Conservation (phyloP, 1,140 invertebrate genomes). For the Acromyrmex echinatior region DNA sequence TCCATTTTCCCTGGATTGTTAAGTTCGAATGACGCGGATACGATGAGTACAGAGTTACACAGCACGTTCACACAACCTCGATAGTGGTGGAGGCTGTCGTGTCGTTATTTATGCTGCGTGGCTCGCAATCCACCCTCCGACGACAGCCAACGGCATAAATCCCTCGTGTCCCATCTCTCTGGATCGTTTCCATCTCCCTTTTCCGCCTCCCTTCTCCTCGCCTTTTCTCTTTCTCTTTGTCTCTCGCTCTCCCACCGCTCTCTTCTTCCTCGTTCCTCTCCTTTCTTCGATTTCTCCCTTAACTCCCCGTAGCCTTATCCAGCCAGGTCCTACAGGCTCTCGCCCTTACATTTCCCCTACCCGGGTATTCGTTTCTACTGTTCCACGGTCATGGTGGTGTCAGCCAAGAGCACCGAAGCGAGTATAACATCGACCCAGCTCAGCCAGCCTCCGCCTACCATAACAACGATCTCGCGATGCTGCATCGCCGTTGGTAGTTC, state of each 20-base stretch:
- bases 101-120: constrained; percentile 77
- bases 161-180: constrained; percentile 60
- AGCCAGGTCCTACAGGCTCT: constrained; percentile 57
- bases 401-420: constrained; percentile 62
- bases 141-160: constrained; percentile 74
- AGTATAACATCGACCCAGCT: constrained; percentile 78
- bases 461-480: constrained; percentile 56
- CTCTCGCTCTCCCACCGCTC: constrained; percentile 17
- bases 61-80: constrained; percentile 18
- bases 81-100: constrained; percentile 62
- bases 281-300: constrained; percentile 61
- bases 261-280: constrained; percentile 32
- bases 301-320: constrained; percentile 23
- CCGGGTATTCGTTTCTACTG: constrained; percentile 58
- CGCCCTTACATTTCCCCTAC: constrained; percentile 69
- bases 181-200: constrained; percentile 44
- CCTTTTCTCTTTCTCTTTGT: constrained; percentile 47
- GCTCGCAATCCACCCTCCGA: constrained; percentile 73
- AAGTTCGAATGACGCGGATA: constrained; percentile 51
- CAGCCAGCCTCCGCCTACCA: constrained; percentile 72
- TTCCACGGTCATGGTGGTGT: constrained; percentile 62
- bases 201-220: background rate
- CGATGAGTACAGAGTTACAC: constrained; percentile 8
- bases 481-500: constrained; percentile 66
- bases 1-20: constrained; percentile 54